Evolutionary conservation across 2,888 invertebrate species (phyloP), one percentile per base, ranked within the genome.

Genomic region (Alcis repandata): DNA sequence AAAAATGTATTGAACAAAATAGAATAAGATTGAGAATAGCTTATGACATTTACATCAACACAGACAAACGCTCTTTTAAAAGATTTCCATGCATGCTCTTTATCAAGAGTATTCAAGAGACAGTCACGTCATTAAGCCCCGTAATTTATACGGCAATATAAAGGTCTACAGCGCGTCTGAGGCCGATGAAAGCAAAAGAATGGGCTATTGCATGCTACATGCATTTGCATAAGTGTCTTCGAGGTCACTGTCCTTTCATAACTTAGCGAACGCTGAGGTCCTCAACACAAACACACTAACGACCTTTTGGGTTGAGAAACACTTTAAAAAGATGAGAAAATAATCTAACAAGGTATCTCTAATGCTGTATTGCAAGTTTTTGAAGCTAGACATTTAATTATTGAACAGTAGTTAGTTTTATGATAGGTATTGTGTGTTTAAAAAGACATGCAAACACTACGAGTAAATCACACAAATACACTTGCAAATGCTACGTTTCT

Each of bases 151-250:
- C 17, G 15, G 56, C 19, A 56, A 51, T 59, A 62, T 60, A 62
- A 62, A 58, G 46, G 54, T 45, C 59, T 63, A 58, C 49, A 45
- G 46, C 36, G 17, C 13, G 53, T 48, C 61, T 67, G 45, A 49
- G 46, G 20, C 49, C 58, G 57, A 80, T 77, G 82, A 87, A 86
- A 85, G 82, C 80, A 85, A 83, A 89, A 88, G 87, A 87, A 87
- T 87, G 82, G 84, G 79, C 77, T 79, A 77, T 78, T 79, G 83
- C 80, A 82, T 81, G 83, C 81, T 79, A 80, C 80, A 81, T 79
- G 79, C 84, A 89, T 89, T 88, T 86, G 86, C 87, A 89, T 89
- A 87, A 87, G 84, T 54, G 85, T 82, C 82, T 79, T 72, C 61
- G 84, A 79, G 88, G 87, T 87, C 88, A 87, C 81, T 83, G 85